A percentile compares a stretch with the other conserved stretches of the same genome.
These are phyloP conservation scores for Terrapene triunguis DNA, from an alignment of 2,113 vertebrate species.

Conservation along the genomic window DNA sequence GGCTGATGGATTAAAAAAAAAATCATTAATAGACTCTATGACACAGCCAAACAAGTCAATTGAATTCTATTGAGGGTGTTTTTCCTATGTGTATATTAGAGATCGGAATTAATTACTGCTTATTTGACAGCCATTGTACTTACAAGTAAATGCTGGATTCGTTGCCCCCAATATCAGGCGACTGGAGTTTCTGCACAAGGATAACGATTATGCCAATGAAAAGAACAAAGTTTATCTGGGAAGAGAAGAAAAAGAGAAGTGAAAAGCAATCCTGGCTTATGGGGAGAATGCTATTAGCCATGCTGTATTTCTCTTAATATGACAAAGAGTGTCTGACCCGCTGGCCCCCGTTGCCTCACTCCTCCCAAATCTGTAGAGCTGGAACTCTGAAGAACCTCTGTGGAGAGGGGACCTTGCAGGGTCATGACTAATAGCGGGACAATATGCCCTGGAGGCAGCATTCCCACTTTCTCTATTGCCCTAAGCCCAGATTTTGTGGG, in stretches of 20 bases:
- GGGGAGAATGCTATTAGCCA: neutral
- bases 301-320: neutral
- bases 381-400: neutral
- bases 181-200: constrained; percentile 98
- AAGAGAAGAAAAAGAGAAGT: neutral
- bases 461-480: neutral
- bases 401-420: neutral
- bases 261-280: neutral
- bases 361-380: neutral
- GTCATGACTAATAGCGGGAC: neutral
- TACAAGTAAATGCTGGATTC: constrained; percentile 99
- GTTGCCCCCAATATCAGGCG: constrained; percentile 96
- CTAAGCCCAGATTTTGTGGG: neutral
- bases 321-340: neutral
- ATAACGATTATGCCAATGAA: constrained; percentile 98
- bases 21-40: neutral
- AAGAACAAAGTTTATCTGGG: constrained; percentile 95
- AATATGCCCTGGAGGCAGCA: neutral
- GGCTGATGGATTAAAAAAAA: neutral
- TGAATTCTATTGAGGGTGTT: constrained; percentile 19
- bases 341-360: neutral
- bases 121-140: constrained; percentile 75
- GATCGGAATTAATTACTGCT: constrained; percentile 11
- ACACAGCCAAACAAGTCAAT: neutral
- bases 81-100: constrained; percentile 73